A percentile compares a stretch with the other conserved stretches of the same genome.
These are phyloP conservation scores for Tachyglossus aculeatus DNA, from an alignment of 2,797 vertebrate genomes.

Conservation along the genomic window DNA sequence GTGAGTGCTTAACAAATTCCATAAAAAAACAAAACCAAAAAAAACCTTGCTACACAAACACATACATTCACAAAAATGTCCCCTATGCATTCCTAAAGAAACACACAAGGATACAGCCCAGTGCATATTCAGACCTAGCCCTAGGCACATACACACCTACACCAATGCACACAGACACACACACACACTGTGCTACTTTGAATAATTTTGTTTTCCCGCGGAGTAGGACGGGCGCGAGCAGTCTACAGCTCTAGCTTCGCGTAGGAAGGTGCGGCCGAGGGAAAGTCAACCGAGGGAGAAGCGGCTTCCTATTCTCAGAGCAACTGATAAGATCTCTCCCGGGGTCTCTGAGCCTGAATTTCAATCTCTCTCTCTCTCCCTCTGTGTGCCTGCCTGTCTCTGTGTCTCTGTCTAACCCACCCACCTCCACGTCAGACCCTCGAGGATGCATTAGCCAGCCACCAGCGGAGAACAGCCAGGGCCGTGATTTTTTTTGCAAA, in stretches of 20 bases:
- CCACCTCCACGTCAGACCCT: neutral
- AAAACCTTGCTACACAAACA: too few relatives aligned
- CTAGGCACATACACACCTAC: too few relatives aligned
- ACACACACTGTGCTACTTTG: too few relatives aligned
- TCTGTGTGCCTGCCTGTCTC: neutral
- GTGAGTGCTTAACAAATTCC: too few relatives aligned
- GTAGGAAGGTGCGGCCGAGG: neutral
- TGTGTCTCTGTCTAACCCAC: conserved; percentile 3
- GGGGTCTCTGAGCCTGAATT: fast-evolving
- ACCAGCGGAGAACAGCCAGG: conserved; percentile 88
- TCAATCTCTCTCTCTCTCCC: neutral
- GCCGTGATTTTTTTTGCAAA: conserved; percentile 93
- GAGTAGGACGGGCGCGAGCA: fast-evolving
- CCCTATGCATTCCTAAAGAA: too few relatives aligned
- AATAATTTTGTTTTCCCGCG: neutral
- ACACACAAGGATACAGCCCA: too few relatives aligned
- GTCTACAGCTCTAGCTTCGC: fast-evolving
- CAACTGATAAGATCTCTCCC: fast-evolving
- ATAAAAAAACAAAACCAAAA: too few relatives aligned
- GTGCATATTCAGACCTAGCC: too few relatives aligned
- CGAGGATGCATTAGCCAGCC: conserved; percentile 93
- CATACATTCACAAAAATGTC: too few relatives aligned
- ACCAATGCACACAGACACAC: too few relatives aligned
- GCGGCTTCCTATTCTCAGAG: neutral
- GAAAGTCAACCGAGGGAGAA: neutral